Conservation (phyloP, 1,140 invertebrate genomes). For the Drosophila repleta region DNA sequence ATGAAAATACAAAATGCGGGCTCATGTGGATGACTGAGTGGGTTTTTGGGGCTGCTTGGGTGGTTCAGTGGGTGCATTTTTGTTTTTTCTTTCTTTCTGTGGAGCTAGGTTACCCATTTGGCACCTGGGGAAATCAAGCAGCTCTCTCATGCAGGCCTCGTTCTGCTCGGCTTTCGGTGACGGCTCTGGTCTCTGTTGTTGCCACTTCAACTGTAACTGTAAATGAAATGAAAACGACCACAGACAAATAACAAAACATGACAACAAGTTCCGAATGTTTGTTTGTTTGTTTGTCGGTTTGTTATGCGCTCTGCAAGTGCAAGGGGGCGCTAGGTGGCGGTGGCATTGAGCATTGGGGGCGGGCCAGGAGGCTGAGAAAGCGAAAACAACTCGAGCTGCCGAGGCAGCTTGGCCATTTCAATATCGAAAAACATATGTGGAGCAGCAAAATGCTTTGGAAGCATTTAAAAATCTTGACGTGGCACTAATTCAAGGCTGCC, state of each 20-base stretch:
- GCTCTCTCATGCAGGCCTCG: constrained; percentile 56
- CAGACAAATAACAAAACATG: constrained; percentile 68
- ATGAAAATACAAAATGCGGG: constrained; percentile 64
- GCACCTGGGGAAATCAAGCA: constrained; percentile 74
- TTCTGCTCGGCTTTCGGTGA: constrained; percentile 21
- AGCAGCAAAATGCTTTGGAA: background rate
- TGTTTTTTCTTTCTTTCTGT: too few relatives aligned
- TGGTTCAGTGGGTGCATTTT: constrained; percentile 2
- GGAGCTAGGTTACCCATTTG: constrained; percentile 32
- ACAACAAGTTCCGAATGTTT: constrained; percentile 40
- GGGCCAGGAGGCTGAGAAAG: constrained; percentile 5
- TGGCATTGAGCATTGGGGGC: background rate
- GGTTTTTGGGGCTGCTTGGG: background rate
- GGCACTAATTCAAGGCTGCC: background rate
- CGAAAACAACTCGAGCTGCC: constrained; percentile 16
- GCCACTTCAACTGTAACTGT: constrained; percentile 54
- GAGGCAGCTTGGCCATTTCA: constrained; percentile 14
- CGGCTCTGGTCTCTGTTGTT: constrained; percentile 38
- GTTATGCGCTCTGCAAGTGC: too few relatives aligned
- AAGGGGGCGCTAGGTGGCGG: background rate
- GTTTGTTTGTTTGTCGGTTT: background rate
- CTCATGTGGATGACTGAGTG: constrained; percentile 23
- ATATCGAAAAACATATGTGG: constrained; percentile 30
- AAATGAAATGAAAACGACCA: constrained; percentile 77
- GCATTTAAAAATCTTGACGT: background rate